These are phyloP conservation scores for Cochlearius cochlearius DNA, from an alignment of 2,113 vertebrate genomes.

Conservation along the genomic window DNA sequence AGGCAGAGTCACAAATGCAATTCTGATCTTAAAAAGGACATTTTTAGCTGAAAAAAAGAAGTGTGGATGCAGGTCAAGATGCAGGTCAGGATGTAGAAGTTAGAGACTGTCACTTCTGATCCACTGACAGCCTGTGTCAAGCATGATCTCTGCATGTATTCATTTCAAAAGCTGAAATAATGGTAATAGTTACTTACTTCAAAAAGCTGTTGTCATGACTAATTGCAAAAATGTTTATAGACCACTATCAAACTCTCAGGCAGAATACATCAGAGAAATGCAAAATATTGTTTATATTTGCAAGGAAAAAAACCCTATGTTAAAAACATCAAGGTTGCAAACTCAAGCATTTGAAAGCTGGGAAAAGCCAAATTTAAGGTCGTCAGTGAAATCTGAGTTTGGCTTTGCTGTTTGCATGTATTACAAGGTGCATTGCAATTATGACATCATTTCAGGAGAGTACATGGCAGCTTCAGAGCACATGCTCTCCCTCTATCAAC, in stretches of 20 bases:
- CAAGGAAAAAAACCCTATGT: neutral
- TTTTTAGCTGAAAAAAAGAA: neutral
- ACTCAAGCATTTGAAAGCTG: neutral
- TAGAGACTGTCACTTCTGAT: neutral
- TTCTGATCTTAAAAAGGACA: slow-evolving; percentile 6
- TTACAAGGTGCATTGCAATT: neutral
- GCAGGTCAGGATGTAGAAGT: neutral
- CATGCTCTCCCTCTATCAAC: neutral
- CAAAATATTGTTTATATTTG: neutral
- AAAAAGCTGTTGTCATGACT: neutral
- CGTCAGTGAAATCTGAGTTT: neutral
- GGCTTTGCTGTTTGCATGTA: neutral
- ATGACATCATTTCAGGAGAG: neutral
- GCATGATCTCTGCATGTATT: neutral
- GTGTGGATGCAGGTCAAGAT: neutral
- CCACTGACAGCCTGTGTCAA: neutral
- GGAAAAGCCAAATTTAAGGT: neutral
- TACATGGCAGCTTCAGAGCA: neutral
- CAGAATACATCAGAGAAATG: neutral
- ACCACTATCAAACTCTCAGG: neutral
- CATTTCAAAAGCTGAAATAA: slow-evolving; percentile 22
- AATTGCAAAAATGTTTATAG: neutral
- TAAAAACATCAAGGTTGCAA: neutral
- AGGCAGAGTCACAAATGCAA: neutral
- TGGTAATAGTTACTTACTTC: neutral